Evolutionary conservation across 2,113 vertebrate genomes (phyloP), one percentile per base, ranked within the genome.

Genomic region (Lepus europaeus): DNA sequence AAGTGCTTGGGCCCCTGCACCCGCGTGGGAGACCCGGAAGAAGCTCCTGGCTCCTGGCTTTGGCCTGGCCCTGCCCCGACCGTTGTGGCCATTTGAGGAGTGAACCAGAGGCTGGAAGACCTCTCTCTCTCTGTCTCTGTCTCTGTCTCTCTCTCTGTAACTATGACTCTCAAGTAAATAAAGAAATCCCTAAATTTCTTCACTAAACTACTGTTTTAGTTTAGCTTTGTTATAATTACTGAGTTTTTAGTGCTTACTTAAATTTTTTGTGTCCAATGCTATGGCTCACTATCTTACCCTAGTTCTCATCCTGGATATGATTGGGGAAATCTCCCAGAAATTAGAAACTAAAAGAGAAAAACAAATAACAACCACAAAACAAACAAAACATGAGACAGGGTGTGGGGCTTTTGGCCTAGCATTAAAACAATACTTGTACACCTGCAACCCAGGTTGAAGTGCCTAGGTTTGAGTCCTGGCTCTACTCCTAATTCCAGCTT

Each of bases 291-390:
- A 22, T 64, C 25, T 27, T 79, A 25, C 73, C 16, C 45, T 59
- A 17, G 56, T 59, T 59, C 49, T 83, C 56, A n/a, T 13, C 39
- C 9, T 73, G n/a, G 27, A 88, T 7, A 29, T 13, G 59, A 22
- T 33, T 88, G 36, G 66, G 19, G n/a, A 80, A 91, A 93, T 63
- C 29, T 51, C 33, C 56, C 59, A 69, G 78, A 88, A 93, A 91
- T 23, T 11, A 87, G 72, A 84, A 61, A 72, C 27, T 73, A 74
- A 89, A 56, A 51, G 16, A 61, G 39, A 51, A 61, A 39, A 68
- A 51, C 68, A 39, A 68, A 51, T 23, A 17, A 63, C 36, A 19
- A 29, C 33, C 36, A 64, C 59, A 77, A 51, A 63, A 78, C 11
- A 61, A 39, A 39, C 29, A 76, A 76, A 87, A 25, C 56, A 59